Evolutionary conservation across 2,797 vertebrate species (phyloP), one percentile per base, ranked within the genome.

Genomic region (Sternarchorhynchus goeldii): DNA sequence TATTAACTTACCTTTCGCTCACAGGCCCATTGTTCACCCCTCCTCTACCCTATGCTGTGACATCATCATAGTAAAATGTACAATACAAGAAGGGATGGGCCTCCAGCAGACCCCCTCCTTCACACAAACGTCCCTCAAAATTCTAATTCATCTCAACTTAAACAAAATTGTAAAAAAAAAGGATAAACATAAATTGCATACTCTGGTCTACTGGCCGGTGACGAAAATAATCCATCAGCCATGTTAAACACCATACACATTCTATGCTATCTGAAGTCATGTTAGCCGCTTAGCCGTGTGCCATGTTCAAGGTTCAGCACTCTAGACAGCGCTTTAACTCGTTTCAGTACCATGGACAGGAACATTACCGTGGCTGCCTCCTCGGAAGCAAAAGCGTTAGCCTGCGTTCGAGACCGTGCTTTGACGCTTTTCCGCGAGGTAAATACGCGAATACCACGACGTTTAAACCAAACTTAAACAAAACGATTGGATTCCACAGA

Each of bases 1-100:
- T 92, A 92, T 91, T 93, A 93, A 94, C 96, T 98, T 97, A 98
- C 96, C 96, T 96, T 95, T 78, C 91, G 91, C 91, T 94, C 90
- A 93, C 90, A 83, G 85, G 92, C 92, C 94, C 95, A 87, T 88
- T 89, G 88, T 86, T 84, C 90, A 90, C 89, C 92, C 90, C 90
- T 91, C 90, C 91, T 81, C 82, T 84, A 81, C 89, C 90, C 91
- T 93, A 82, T 78, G 86, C 93, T 90, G 93, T 95, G 93, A 95
- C 96, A 96, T 95, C 94, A 95, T 92, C 85, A 91, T 91, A 92
- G 92, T 87, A 93, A 91, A 94, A 92, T 93, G 92, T 93, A 92
- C 93, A 93, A 93, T 91, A 93, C 91, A 91, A 91, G 90, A 89
- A 90, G 85, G 89, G 91, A 88, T 84, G 89, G 85, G 76, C 77